Evolutionary conservation across 1,140 invertebrate species (phyloP), one percentile per base, ranked within the genome.

Genomic region (Drosophila obscura): DNA sequence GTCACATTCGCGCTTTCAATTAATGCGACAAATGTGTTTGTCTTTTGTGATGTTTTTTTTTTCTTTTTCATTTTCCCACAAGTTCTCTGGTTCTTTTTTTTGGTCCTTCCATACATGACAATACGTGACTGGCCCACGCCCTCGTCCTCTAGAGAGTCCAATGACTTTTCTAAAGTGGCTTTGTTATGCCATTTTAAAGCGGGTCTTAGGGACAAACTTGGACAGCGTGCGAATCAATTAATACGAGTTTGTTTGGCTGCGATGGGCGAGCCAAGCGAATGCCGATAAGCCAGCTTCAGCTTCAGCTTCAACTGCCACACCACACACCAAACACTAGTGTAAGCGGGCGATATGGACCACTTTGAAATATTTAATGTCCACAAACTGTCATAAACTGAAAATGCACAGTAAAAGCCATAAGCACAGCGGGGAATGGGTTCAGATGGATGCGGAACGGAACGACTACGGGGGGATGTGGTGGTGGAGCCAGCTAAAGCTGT

Each of bases 311-410:
- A 49, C 44, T 58, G 51, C 9, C 11, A 8, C 28, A 31, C 58
- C 59, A 64, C 45, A 39, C 0, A 0, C 16, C 16, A 64, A 35
- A 39, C 0, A 0, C 16, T 1, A 39, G 35, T 48, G 58, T 13
- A 24, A 46, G 51, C 46, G 13, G 48, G 26, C 28, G 46, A 65
- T 71, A 55, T 35, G 69, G 62, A 71, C 44, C 63, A 62, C 55
- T 67, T 68, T 35, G 28, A 28, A 63, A 71, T 58, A 50, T 71
- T 69, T 71, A 69, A 69, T 71, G 67, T 58, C 67, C 67, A 46
- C 52, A 81, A 81, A 81, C 68, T 82, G 73, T 82, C 73, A 81
- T 77, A 82, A 81, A 77, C 79, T 82, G 68, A 56, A 78, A 82
- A 82, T 68, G 58, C 39, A 64, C 53, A 60, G 66, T 63, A 59